Base-by-base conservation (phyloP, 2,797 vertebrate species). In the Cottoperca gobio region DNA sequence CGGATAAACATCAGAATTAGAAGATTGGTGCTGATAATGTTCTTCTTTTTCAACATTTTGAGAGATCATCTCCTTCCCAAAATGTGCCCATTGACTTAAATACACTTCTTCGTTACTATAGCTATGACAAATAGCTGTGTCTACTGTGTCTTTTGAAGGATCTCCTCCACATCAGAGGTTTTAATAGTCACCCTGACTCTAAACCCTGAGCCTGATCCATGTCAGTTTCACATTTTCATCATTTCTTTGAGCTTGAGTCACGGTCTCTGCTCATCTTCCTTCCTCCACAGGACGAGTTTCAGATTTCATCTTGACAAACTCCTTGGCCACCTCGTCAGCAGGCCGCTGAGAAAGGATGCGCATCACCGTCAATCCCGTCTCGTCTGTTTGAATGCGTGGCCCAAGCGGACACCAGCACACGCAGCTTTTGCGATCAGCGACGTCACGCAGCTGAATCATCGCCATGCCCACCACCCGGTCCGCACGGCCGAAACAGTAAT, bases 401-500 rank as follows among this genome's bases (percentile, higher is more conserved):
- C 97, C 97, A 0, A 99, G 91, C 0, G 97, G 97, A 76, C 97
- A 99, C 97, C 97, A 99, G 94, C 97, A 98, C 67, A 97, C 97
- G 55, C 97, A 99, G 93, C 95, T 97, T 79, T 96, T 96, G 62
- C 96, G 96, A 78, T 97, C 96, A 0, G 94, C 94, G 55, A 99
- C 93, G 37, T 98, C 97, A 16, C 97, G 93, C 70, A 99, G 95
- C 91, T 98, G 97, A 77, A 99, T 88, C 81, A 99, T 95, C 0
- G 97, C 95, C 60, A 98, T 70, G 45, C 98, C 98, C 58, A 99
- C 94, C 21, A 99, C 93, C 0, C 96, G 96, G 94, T 99, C 98
- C 6, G 97, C 97, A 11, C 98, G 95, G 53, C 97, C 98, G 62
- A 99, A 99, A 82, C 98, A 99, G 94, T 99, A 99, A 75, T 99